Conservation (phyloP, 1,140 invertebrate genomes). For the Steinernema khuongi region DNA sequence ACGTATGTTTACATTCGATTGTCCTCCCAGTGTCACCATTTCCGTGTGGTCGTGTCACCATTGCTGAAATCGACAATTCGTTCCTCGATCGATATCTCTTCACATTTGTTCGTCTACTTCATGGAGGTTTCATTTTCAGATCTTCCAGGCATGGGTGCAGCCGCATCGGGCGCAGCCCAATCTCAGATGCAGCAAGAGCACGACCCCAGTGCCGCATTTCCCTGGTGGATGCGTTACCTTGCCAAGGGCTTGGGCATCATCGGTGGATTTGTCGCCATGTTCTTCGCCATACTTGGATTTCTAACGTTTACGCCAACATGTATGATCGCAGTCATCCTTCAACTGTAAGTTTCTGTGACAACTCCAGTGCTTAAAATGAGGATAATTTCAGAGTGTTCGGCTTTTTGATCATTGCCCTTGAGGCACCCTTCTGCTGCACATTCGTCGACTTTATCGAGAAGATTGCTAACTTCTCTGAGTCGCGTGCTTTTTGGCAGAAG, state of each 20-base stretch:
- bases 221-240: slow-evolving; percentile 81
- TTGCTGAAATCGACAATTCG: not conserved
- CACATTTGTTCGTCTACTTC: not conserved
- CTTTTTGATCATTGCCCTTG: slow-evolving; percentile 76
- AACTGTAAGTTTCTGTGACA: slow-evolving; percentile 67
- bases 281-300: slow-evolving; percentile 76
- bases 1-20: not conserved
- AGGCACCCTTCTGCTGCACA: slow-evolving; percentile 87
- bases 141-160: slow-evolving; percentile 36
- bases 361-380: not conserved
- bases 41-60: not conserved
- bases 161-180: slow-evolving; percentile 41
- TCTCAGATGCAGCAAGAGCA: slow-evolving; percentile 57
- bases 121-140: not conserved
- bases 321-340: slow-evolving; percentile 76
- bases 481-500: slow-evolving; percentile 80
- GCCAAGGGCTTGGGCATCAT: slow-evolving; percentile 75
- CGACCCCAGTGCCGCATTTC: slow-evolving; percentile 59
- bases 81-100: not conserved
- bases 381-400: slow-evolving; percentile 68
- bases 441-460: slow-evolving; percentile 85
- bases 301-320: slow-evolving; percentile 69
- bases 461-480: slow-evolving; percentile 74
- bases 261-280: slow-evolving; percentile 78
- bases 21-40: not conserved